Base-by-base conservation (phyloP, 2,113 vertebrate species). In the Pterocles orientalis region DNA sequence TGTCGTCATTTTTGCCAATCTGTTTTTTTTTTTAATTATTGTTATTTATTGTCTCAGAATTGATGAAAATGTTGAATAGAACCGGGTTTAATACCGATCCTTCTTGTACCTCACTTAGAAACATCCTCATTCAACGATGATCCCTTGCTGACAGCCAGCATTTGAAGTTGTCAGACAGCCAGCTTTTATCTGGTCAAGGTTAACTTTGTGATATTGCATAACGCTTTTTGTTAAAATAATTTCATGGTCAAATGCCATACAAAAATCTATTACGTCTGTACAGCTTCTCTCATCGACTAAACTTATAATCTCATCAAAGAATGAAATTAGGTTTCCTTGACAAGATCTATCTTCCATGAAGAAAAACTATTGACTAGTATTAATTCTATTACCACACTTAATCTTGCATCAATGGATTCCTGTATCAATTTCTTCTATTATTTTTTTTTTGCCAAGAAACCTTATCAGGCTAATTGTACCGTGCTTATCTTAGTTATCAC, bases 291-390 rank as follows among this genome's bases (percentile, higher is more conserved):
- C 48, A 86, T 94, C 0, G 0, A 84, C 64, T 91, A 78, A 94
- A 93, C 8, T 78, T 90, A 83, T 64, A 82, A 93, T 83, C 82
- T 81, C 76, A 90, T 90, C 92, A 95, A 86, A 90, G 70, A 65
- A 90, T 68, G 20, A 95, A 96, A 95, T 93, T 88, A 36, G 47
- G 14, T 81, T 96, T 96, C 68, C 33, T 81, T 84, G 90, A 90
- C 85, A 97, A 90, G 82, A 83, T 86, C 76, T 86, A 60, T 83
- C 81, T 96, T 83, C 75, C 23, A 51, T 64, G 6, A 36, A 82
- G 85, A 56, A 83, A 39, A 64, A 51, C 41, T 11, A 90, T 36
- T 19, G 18, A 34, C 14, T 92, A 23, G 13, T 48, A 80, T 90
- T 95, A 93, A 96, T 94, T 90, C 56, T 75, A 80, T 90, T 94